phyloP scores from a whole-genome alignment of 2,113 vertebrate species.

The Chamaetylas fuelleborni region DNA sequence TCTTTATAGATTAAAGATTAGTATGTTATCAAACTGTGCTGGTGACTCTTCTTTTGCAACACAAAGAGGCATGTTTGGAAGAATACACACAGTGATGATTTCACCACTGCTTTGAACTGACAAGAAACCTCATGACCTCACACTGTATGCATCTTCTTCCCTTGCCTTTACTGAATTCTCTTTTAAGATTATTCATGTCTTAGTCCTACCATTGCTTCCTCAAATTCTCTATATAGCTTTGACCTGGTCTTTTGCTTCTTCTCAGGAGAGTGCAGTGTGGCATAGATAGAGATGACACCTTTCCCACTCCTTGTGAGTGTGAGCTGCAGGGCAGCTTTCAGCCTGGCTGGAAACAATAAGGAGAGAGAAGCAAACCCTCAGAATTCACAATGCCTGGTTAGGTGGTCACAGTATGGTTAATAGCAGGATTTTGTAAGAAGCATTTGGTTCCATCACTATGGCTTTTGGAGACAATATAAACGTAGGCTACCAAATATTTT shows the following conservation, averaged over 20 bases:
- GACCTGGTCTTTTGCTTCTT: background rate
- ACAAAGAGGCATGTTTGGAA: background rate
- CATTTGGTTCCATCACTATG: background rate
- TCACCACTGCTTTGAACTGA: background rate
- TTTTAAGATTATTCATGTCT: background rate
- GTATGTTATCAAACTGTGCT: constrained; percentile 21
- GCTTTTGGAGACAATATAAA: background rate
- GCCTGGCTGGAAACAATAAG: background rate
- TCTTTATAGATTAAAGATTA: constrained; percentile 73
- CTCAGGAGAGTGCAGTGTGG: background rate
- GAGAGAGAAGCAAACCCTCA: background rate
- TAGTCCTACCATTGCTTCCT: background rate
- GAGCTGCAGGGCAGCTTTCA: background rate
- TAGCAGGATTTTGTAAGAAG: background rate
- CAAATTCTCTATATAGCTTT: background rate
- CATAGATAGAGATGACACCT: background rate
- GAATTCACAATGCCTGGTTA: background rate
- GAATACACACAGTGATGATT: background rate
- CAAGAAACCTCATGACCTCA: background rate
- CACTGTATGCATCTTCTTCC: background rate
- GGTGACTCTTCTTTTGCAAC: background rate
- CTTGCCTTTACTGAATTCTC: background rate
- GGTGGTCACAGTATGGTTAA: background rate
- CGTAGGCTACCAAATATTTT: background rate
- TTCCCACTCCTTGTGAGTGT: background rate